Conservation (phyloP, 2,113 vertebrate genomes). For the cattle (Bos taurus) region DNA sequence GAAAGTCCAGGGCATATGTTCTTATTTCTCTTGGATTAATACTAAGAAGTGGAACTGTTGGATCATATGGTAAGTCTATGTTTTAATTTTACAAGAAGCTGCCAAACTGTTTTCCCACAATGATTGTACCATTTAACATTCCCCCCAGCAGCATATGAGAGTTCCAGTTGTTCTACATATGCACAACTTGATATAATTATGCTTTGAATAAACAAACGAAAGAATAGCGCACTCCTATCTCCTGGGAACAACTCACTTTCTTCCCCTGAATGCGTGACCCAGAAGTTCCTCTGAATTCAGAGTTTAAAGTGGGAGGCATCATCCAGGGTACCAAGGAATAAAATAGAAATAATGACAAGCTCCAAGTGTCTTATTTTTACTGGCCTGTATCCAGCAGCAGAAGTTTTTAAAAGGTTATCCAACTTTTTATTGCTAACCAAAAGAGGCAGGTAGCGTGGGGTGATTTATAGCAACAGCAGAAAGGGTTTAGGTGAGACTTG, state of each 20-base stretch:
- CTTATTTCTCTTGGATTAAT: constrained; percentile 7
- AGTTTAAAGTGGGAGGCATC: background rate
- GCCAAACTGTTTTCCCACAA: background rate
- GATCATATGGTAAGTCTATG: background rate
- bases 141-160: background rate
- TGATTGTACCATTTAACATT: background rate
- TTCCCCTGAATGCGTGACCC: background rate
- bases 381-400: background rate
- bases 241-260: background rate
- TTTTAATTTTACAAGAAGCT: constrained; percentile 19
- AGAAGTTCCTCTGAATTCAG: constrained; percentile 4
- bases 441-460: background rate
- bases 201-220: constrained; percentile 33
- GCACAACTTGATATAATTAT: constrained; percentile 1
- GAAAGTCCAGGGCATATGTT: background rate
- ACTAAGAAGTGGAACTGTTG: background rate
- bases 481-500: background rate
- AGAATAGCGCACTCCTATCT: background rate
- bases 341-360: background rate
- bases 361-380: background rate
- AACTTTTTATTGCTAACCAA: background rate
- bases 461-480: background rate
- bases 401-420: background rate
- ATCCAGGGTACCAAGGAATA: background rate
- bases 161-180: background rate